These are phyloP conservation scores for Gallinago nigripennis DNA, from an alignment of 2,797 vertebrate species.

Conservation along the genomic window DNA sequence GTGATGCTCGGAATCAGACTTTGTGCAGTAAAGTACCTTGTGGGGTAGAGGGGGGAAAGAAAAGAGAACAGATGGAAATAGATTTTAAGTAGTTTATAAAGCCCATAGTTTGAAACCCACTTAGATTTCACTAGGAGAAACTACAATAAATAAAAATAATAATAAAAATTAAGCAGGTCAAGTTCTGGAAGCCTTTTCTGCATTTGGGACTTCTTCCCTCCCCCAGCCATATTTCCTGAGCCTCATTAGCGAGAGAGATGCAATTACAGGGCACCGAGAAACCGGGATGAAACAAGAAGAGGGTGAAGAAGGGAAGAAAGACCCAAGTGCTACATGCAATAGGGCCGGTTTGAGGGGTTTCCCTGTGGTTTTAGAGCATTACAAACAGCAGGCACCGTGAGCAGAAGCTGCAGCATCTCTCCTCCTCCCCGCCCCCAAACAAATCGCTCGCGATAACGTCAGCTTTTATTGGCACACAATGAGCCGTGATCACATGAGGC, in stretches of 20 bases:
- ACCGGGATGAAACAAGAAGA: not conserved
- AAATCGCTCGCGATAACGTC: not conserved
- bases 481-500: slow-evolving; percentile 49
- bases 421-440: not conserved
- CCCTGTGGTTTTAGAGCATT: not conserved
- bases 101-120: not conserved
- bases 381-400: slow-evolving; percentile 16
- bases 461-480: slow-evolving; percentile 53
- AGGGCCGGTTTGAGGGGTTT: not conserved
- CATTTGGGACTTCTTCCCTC: not conserved
- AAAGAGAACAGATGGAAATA: not conserved
- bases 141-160: not conserved
- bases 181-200: not conserved
- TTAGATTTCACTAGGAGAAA: not conserved
- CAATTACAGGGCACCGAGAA: not conserved
- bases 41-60: not conserved
- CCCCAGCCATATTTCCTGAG: not conserved
- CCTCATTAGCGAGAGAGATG: not conserved
- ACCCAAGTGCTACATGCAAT: not conserved
- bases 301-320: not conserved
- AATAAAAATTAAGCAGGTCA: not conserved
- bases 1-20: not conserved
- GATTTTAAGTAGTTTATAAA: not conserved
- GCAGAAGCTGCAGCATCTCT: slow-evolving; percentile 11
- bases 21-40: not conserved